These are phyloP conservation scores for Nemapogon koenigi DNA, from an alignment of 2,888 invertebrate genomes.

Conservation along the genomic window DNA sequence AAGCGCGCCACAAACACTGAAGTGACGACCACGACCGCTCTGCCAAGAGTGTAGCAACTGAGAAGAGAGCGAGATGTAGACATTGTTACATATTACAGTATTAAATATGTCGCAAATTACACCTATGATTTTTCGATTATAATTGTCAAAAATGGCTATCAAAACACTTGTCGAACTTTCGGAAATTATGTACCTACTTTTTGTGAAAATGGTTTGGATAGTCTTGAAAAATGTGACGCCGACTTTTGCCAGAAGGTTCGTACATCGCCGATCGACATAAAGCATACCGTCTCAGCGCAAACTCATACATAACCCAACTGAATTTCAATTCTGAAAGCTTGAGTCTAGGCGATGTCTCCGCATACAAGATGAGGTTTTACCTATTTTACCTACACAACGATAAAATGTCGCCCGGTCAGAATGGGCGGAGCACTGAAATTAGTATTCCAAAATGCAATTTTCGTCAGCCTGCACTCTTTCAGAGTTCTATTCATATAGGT, in stretches of 20 bases:
- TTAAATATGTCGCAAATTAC: no score
- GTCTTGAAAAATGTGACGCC: no score
- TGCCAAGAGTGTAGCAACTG: constrained; percentile 4
- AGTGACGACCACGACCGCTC: constrained; percentile 3
- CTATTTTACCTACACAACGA: constrained; percentile 1
- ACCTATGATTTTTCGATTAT: no score
- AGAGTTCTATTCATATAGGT: constrained; percentile 3
- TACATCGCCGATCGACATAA: no score
- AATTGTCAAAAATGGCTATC: no score
- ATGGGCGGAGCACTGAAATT: no score
- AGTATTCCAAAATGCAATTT: constrained; percentile 59
- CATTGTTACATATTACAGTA: no score
- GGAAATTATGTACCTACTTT: no score
- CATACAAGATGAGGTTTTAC: constrained; percentile 10
- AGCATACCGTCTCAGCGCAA: not conserved
- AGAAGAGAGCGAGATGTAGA: no score
- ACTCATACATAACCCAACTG: constrained; percentile 9
- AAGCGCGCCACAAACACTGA: not conserved
- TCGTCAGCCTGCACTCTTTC: constrained; percentile 25
- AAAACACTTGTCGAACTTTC: no score
- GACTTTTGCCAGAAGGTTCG: no score
- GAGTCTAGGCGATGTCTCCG: constrained; percentile 1
- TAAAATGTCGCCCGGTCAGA: constrained; percentile 7
- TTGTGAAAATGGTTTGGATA: no score
- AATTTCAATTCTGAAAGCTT: constrained; percentile 8